phyloP scores from a whole-genome alignment of 2,797 vertebrate genomes.

The Tarsius wallacei region DNA sequence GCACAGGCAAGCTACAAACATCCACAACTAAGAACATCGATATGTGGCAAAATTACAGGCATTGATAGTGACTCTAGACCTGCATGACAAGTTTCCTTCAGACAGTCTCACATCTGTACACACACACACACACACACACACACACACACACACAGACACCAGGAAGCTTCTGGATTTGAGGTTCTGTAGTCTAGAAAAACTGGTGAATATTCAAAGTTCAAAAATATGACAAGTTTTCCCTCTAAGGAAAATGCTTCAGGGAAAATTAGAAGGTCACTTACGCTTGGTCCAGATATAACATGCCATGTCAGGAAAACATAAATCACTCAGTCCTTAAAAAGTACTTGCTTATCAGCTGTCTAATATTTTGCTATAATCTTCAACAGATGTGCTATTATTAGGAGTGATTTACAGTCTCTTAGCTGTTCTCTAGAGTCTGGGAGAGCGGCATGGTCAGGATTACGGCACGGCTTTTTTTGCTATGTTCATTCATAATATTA shows the following conservation, averaged over 20 bases:
- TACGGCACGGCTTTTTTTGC: background rate
- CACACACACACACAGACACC: background rate
- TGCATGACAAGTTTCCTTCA: background rate
- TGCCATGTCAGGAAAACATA: background rate
- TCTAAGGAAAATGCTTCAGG: constrained; percentile 1
- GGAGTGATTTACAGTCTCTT: background rate
- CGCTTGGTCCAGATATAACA: background rate
- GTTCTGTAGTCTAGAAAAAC: background rate
- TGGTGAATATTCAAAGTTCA: background rate
- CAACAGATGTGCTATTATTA: background rate
- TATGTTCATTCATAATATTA: background rate
- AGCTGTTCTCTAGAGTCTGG: background rate
- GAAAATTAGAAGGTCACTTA: background rate
- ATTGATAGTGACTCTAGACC: background rate
- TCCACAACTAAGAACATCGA: background rate
- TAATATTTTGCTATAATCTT: background rate
- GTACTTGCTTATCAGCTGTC: background rate
- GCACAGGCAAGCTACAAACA: background rate
- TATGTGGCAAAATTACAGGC: background rate
- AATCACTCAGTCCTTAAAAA: background rate
- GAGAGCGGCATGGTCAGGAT: background rate
- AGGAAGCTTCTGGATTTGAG: background rate
- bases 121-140: background rate
- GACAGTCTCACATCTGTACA: background rate
- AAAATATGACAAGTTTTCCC: background rate